Conservation (phyloP, 92 coral and sea anemone species). For the Heliopora coerulea region DNA sequence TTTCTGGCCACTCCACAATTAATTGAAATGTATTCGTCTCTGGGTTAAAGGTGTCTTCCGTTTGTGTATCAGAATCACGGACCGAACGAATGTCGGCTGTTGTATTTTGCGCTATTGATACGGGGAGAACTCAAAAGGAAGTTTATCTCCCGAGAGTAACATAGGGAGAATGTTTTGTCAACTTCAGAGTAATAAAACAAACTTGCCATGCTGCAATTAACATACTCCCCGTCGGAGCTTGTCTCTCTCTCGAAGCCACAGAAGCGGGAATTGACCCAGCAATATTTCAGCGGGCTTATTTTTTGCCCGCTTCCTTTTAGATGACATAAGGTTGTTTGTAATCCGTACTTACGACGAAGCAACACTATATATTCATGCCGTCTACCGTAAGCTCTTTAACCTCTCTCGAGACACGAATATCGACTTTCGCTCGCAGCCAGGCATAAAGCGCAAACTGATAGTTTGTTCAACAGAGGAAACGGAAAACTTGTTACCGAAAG, state of each 20-base stretch:
- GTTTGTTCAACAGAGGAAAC: neutral
- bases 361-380: constrained; percentile 28
- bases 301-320: neutral
- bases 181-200: constrained; percentile 37
- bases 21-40: constrained; percentile 27
- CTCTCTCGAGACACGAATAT: constrained; percentile 8
- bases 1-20: constrained; percentile 9
- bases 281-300: neutral
- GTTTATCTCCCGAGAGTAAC: neutral
- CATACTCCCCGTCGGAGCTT: constrained; percentile 25
- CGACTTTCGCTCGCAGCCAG: neutral
- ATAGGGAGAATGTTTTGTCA: constrained; percentile 42
- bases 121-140: neutral
- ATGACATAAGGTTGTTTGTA: constrained; percentile 5
- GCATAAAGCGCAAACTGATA: constrained; percentile 31
- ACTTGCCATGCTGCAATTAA: constrained; percentile 38
- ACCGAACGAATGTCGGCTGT: neutral
- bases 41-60: constrained; percentile 21
- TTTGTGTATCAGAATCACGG: neutral
- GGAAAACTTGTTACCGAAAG: neutral
- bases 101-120: constrained; percentile 2
- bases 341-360: constrained; percentile 38
- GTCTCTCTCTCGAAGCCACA: constrained; percentile 25
- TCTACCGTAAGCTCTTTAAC: constrained; percentile 35
- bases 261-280: neutral